Percentiles rank a stretch among this genome's conserved stretches.
Conservation (phyloP, 2,113 vertebrate species). For the Copsychus sechellarum region DNA sequence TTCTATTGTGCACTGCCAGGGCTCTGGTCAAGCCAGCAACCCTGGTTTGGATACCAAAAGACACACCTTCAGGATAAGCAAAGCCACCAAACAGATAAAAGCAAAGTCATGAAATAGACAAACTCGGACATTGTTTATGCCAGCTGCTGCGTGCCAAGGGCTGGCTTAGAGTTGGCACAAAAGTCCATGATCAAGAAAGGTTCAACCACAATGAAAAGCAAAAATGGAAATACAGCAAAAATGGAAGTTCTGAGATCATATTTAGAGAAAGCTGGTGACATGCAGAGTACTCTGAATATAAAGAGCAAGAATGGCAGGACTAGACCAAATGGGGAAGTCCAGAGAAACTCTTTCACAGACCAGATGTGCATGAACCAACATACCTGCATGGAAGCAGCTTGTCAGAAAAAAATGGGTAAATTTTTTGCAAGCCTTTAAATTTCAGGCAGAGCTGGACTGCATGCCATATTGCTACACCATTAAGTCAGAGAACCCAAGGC, state of each 20-base stretch:
- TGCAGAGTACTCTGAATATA: not conserved
- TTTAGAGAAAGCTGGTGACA: not conserved
- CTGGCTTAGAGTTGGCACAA: not conserved
- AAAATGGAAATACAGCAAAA: not conserved
- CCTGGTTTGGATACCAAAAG: not conserved
- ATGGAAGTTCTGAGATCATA: not conserved
- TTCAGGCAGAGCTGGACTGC: not conserved
- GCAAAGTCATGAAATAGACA: not conserved
- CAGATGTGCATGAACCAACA: not conserved
- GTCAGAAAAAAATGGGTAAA: not conserved
- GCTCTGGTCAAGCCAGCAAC: not conserved
- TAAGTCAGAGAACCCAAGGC: constrained; percentile 7
- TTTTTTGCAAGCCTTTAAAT: not conserved
- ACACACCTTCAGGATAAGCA: not conserved
- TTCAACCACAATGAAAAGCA: not conserved
- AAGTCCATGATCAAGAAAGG: not conserved
- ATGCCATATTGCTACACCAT: not conserved
- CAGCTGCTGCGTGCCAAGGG: not conserved
- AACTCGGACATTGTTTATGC: not conserved
- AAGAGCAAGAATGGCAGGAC: not conserved
- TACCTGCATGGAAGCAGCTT: not conserved
- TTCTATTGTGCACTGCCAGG: not conserved
- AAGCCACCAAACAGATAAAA: not conserved
- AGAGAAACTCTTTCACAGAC: not conserved
- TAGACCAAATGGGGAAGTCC: not conserved